Conservation (phyloP, 1,140 invertebrate species). For the Aphis craccivora region DNA sequence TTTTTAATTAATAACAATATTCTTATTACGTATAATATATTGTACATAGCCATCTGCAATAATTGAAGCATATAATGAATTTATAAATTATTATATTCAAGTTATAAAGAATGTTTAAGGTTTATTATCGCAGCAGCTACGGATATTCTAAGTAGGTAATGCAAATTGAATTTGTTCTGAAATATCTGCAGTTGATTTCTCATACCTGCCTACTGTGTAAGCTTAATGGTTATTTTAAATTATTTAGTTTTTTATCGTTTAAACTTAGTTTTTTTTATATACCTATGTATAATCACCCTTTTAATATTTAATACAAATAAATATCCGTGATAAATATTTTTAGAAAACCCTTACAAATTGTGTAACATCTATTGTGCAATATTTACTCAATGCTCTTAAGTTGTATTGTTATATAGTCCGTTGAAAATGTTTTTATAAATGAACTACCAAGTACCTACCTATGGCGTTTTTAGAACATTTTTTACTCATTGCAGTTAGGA, state of each 20-base stretch:
- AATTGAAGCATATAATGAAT: neutral
- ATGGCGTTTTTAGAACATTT: neutral
- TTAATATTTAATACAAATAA: neutral
- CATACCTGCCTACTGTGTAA: neutral
- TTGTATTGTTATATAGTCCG: neutral
- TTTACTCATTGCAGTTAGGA: neutral
- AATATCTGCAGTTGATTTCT: slow-evolving; percentile 8
- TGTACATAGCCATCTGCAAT: neutral
- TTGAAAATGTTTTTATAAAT: neutral
- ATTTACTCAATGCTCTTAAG: neutral
- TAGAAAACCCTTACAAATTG: neutral
- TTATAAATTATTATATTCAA: neutral
- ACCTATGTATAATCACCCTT: neutral
- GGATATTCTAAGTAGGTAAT: neutral
- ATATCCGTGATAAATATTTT: no score
- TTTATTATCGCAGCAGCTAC: neutral
- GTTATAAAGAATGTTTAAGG: neutral
- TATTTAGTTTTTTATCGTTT: neutral
- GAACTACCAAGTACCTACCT: neutral
- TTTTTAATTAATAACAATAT: neutral
- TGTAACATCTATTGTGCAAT: neutral
- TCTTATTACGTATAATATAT: neutral
- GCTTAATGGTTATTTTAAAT: neutral
- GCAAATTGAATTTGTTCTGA: neutral
- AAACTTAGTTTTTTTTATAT: neutral